Percentiles rank a stretch among this genome's conserved stretches.
Evolutionary conservation across 1,140 invertebrate species (phyloP).

Genomic region (Solen grandis): DNA sequence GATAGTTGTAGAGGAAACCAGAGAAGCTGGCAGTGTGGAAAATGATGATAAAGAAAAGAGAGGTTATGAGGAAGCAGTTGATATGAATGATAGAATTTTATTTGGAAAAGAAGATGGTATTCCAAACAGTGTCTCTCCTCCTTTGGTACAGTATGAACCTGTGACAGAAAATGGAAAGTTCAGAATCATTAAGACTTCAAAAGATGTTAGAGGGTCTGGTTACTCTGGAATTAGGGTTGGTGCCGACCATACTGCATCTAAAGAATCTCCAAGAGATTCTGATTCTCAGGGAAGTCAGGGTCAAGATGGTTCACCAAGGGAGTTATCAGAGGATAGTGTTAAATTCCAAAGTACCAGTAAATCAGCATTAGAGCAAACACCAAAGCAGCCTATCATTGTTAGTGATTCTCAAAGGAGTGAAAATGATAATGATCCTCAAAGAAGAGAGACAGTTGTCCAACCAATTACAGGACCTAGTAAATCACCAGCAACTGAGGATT

Average conservation of each 20-base stretch:
- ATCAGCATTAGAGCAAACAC: too few species aligned
- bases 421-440: neutral
- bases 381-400: too few species aligned
- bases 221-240: slow-evolving; percentile 29
- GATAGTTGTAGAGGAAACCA: neutral
- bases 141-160: slow-evolving; percentile 50
- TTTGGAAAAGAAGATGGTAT: neutral
- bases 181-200: slow-evolving; percentile 48
- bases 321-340: neutral
- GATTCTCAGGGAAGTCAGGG: slow-evolving; percentile 5
- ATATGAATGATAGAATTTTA: neutral
- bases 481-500: too few species aligned
- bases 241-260: slow-evolving; percentile 11
- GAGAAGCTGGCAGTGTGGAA: slow-evolving; percentile 1
- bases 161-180: slow-evolving; percentile 50
- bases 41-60: slow-evolving; percentile 2
- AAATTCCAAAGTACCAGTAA: too few species aligned
- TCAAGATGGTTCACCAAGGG: neutral
- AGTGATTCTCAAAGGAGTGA: neutral
- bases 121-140: slow-evolving; percentile 17
- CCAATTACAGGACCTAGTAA: too few species aligned
- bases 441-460: too few species aligned
- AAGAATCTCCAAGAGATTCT: slow-evolving; percentile 21
- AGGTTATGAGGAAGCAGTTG: neutral
- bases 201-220: slow-evolving; percentile 4